Percentiles rank a stretch among this genome's conserved stretches.
These are phyloP conservation scores for Anguilla anguilla DNA, from an alignment of 2,797 vertebrate genomes.

Conservation along the genomic window DNA sequence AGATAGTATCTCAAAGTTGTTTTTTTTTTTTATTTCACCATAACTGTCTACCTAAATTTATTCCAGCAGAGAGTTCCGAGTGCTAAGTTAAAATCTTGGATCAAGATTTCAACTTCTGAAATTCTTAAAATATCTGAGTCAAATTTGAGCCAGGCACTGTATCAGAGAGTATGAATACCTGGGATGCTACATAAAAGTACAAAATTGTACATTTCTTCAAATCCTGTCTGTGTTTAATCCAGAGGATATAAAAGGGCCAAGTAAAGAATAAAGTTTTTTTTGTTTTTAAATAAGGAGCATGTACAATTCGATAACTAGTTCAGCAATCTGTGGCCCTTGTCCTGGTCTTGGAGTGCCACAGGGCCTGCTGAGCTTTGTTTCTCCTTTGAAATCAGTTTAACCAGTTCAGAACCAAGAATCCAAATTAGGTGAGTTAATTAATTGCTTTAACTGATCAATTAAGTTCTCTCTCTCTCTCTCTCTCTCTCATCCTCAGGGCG, in stretches of 20 bases:
- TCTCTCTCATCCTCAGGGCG: slow-evolving; percentile 64
- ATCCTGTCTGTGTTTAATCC: no score
- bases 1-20: neutral
- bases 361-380: neutral
- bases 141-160: neutral
- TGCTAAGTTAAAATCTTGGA: neutral
- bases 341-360: neutral
- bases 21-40: neutral
- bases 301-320: neutral
- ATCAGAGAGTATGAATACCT: neutral
- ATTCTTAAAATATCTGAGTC: neutral
- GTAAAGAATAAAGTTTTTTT: neutral
- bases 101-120: neutral
- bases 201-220: no score
- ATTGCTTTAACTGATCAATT: neutral
- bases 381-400: neutral
- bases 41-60: neutral
- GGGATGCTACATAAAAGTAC: no score
- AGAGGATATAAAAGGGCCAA: no score
- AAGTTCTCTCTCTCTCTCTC: slow-evolving; percentile 21
- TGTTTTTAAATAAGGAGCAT: neutral
- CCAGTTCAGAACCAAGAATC: neutral
- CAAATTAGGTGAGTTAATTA: neutral
- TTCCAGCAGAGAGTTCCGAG: neutral
- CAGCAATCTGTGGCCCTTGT: no score